Base-by-base conservation (phyloP, 1,140 invertebrate genomes). In the Liolophura sinensis region DNA sequence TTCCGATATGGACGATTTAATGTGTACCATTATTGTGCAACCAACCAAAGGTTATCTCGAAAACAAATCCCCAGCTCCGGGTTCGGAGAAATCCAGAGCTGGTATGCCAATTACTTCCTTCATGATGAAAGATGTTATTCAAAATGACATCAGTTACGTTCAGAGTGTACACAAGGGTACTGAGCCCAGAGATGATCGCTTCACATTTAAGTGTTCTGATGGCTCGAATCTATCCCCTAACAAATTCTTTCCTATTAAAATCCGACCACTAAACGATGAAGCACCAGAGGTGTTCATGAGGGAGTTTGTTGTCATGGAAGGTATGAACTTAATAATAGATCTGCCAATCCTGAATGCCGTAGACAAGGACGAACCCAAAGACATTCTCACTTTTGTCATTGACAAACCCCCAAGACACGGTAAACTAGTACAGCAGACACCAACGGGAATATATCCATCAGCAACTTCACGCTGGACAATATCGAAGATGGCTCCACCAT, bases 221-320 rank as follows among this genome's bases (percentile, higher is more conserved):
- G 85, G 84, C 15, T 56, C 80, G 40, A 85, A 81, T 65, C 54
- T 78, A 31, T 74, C 80, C n/a, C 69, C 75, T 50, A 62, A 62
- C 1, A 31, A 63, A 50, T 46, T 64, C 60, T 56, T 84, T 82
- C 62, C 62, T 7, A 73, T 87, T 59, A 67, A 62, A 12, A 86
- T 87, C 50, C 68, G 68, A 59, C 85, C 84, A 40, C 68, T 71
- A 14, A 86, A 86, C 69, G 86, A 87, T 71, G 85, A 86, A 73
- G 72, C 68, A n/a, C 86, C 86, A 15, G 72, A 82, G 60, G 77
- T 86, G 0, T 76, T 73, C 58, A 68, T 85, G 14, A 65, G 81
- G 50, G 79, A 84, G 60, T 84, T 86, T 62, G 78, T 82, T 40
- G 84, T 84, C 9, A 73, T 80, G 68, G 84, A 86, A 74, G 85